phyloP scores from a whole-genome alignment of 1,140 invertebrate species.

The Bombus superbus region DNA sequence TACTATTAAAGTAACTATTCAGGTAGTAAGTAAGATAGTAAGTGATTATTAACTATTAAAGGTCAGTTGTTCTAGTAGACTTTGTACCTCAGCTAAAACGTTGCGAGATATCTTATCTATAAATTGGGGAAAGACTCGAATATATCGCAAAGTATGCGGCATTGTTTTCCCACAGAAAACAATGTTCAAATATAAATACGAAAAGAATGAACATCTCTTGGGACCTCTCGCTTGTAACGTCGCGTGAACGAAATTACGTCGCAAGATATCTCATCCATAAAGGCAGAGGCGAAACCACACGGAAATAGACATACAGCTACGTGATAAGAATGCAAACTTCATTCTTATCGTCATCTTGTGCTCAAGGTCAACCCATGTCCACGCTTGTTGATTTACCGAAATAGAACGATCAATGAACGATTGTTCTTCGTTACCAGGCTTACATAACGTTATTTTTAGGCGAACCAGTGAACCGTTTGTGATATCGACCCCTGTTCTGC shows the following conservation, averaged over 20 bases:
- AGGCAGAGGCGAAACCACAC: background rate
- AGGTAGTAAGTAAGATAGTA: no score
- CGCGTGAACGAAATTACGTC: background rate
- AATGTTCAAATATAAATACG: background rate
- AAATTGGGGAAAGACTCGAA: background rate
- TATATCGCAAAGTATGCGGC: no score
- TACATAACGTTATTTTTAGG: slow-evolving; percentile 47
- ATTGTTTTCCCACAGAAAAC: background rate
- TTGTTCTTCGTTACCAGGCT: slow-evolving; percentile 12
- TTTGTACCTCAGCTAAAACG: no score
- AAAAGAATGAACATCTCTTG: no score
- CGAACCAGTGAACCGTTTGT: background rate
- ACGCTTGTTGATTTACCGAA: slow-evolving; percentile 18
- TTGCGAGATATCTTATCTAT: background rate
- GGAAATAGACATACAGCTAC: background rate
- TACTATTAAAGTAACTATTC: no score
- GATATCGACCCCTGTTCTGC: slow-evolving; percentile 10
- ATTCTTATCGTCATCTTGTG: background rate
- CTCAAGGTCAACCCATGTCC: slow-evolving; percentile 17
- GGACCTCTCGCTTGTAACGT: background rate
- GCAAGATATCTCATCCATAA: background rate
- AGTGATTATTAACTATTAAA: no score
- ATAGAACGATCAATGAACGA: slow-evolving; percentile 49
- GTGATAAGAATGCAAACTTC: slow-evolving; percentile 2
- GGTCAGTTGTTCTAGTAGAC: no score